Base-by-base conservation (phyloP, 1,140 invertebrate species). In the Drosophila lacteicornis region DNA sequence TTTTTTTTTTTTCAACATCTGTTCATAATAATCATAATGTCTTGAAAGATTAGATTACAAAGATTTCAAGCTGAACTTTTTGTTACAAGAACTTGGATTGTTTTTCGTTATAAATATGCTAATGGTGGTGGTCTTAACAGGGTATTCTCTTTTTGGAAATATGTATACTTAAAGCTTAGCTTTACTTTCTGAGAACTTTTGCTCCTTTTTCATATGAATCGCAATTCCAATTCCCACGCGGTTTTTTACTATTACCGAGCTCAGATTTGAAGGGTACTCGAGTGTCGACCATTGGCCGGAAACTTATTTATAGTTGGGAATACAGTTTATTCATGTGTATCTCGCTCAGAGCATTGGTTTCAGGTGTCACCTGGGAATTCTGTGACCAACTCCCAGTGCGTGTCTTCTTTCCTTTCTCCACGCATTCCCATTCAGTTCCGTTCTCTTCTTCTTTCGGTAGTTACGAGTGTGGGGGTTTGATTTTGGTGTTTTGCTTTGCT, bases 401-500 rank as follows among this genome's bases (percentile, higher is more conserved):
- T 56, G 62, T 40, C 38, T 68, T 70, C 40, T 22, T 17, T 22
- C 13, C 13, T 15, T 70, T 79, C 38, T 62, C 51, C 59, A 33
- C 19, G 36, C 46, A 56, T 25, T 56, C 2, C 46, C 33, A 19
- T 36, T 65, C 43, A 17, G 38, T 43, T 46, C 19, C 40, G 22
- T 56, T 40, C 47, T 70, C 63, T 69, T 40, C 30, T 17, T 55
- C 19, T 53, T 63, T 25, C 17, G 25, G 60, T 15, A 12, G 22
- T 56, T 56, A 40, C 33, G 27, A 57, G 45, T 42, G 42, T 9
- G 19, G 47, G 33, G 62, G 22, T 63, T 55, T 59, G 27, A 80
- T 74, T 69, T 75, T 68, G 42, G 59, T 46, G 68, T 66, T 68
- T 61, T 73, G 51, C 74, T 58, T 62, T 78, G 63, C 74, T 79